phyloP scores from a whole-genome alignment of 23 tunicate species.

The Pegea sp. region DNA sequence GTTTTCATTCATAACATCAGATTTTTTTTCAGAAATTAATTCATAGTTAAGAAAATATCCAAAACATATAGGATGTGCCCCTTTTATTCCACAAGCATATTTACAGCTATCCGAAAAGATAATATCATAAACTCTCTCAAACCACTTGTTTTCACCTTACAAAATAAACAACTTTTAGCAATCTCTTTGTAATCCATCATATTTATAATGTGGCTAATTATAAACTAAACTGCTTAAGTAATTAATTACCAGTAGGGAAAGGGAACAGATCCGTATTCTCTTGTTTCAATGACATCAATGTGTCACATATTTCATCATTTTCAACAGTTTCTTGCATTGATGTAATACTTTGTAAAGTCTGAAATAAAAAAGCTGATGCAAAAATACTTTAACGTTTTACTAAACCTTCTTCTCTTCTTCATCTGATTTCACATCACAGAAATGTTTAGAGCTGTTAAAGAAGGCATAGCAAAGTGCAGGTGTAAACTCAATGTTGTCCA shows the following conservation, averaged over 20 bases:
- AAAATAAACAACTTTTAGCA: no score
- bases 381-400: no score
- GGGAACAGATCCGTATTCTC: conserved; percentile 16
- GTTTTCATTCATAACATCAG: no score
- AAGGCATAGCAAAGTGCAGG: not conserved
- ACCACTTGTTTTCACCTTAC: conserved; percentile 24
- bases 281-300: conserved; percentile 11
- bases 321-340: conserved; percentile 13
- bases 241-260: not conserved
- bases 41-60: conserved; percentile 45
- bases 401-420: not conserved
- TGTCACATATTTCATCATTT: conserved; percentile 30
- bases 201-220: no score
- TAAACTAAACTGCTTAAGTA: no score
- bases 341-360: conserved; percentile 18
- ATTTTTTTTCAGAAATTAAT: no score
- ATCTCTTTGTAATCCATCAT: no score
- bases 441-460: not conserved
- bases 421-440: not conserved
- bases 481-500: not conserved
- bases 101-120: conserved; percentile 39
- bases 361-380: not conserved
- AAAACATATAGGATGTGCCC: conserved; percentile 40
- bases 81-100: conserved; percentile 17
- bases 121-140: conserved; percentile 6